A percentile compares a stretch with the other conserved stretches of the same genome.
phyloP scores from a whole-genome alignment of 2,113 vertebrate species.

The Malurus elegans region DNA sequence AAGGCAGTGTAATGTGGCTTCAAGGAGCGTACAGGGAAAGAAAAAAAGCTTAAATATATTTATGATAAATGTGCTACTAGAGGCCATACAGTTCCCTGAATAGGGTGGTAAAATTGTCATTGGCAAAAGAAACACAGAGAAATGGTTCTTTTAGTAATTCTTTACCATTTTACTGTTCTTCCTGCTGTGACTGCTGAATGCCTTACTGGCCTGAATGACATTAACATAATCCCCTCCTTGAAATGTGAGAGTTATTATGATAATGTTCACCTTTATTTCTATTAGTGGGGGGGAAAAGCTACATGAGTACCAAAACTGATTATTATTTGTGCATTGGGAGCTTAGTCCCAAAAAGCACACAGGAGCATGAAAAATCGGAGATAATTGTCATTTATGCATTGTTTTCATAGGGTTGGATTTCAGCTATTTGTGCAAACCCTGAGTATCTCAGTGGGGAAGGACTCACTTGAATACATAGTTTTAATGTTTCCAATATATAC shows the following conservation, averaged over 20 bases:
- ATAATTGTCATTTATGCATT: background rate
- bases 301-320: background rate
- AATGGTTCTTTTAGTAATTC: background rate
- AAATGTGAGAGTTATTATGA: background rate
- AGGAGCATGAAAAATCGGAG: background rate
- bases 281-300: background rate
- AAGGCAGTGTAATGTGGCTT: background rate
- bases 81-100: background rate
- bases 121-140: background rate
- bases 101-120: background rate
- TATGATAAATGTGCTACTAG: background rate
- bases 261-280: background rate
- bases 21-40: background rate
- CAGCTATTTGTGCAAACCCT: background rate
- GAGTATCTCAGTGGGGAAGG: background rate
- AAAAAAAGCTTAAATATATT: background rate
- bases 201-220: background rate
- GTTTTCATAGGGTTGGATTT: background rate
- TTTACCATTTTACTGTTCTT: constrained; percentile 9
- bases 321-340: background rate
- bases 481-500: background rate
- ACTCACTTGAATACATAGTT: background rate
- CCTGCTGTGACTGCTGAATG: constrained; percentile 9
- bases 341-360: background rate
- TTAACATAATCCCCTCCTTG: background rate